A percentile compares a stretch with the other conserved stretches of the same genome.
Conservation (phyloP, 2,888 invertebrate species). For the Noctua janthina region DNA sequence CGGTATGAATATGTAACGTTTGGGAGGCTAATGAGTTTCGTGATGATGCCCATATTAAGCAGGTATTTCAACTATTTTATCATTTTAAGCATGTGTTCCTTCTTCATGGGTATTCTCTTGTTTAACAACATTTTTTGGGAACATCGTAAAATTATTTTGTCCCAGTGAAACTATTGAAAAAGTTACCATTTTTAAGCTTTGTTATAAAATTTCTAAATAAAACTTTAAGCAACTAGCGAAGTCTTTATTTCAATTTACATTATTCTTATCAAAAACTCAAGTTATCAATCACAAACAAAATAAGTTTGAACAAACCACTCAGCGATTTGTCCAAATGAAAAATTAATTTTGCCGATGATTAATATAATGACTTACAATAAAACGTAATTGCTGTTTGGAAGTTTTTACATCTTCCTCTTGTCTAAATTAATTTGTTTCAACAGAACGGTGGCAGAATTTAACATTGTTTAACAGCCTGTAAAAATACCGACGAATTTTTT, state of each 20-base stretch:
- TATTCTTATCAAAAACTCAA: slow-evolving; percentile 75
- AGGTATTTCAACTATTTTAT: slow-evolving; percentile 64
- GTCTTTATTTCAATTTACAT: slow-evolving; percentile 61
- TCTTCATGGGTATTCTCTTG: slow-evolving; percentile 45
- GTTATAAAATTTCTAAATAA: neutral
- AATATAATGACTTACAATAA: slow-evolving; percentile 89
- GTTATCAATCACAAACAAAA: slow-evolving; percentile 86
- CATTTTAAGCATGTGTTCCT: slow-evolving; percentile 43
- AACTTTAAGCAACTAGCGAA: too few species aligned
- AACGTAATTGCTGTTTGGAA: slow-evolving; percentile 89
- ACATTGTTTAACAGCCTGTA: slow-evolving; percentile 59
- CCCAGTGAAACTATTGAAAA: neutral
- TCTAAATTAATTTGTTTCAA: slow-evolving; percentile 88
- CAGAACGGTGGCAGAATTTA: slow-evolving; percentile 71
- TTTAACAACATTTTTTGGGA: slow-evolving; percentile 46
- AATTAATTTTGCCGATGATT: slow-evolving; percentile 90
- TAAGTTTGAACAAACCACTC: slow-evolving; percentile 85
- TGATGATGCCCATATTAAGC: slow-evolving; percentile 58
- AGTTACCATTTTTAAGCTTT: too few species aligned
- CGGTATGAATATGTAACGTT: slow-evolving; percentile 73
- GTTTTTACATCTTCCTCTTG: slow-evolving; percentile 90
- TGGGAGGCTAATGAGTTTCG: slow-evolving; percentile 60
- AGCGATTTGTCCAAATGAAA: slow-evolving; percentile 90
- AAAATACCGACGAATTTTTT: slow-evolving; percentile 51
- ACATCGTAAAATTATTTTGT: neutral